Percentiles rank a stretch among this genome's conserved stretches.
phyloP scores from a whole-genome alignment of 1,140 invertebrate species.

The Pseudomyrmex cubaensis region DNA sequence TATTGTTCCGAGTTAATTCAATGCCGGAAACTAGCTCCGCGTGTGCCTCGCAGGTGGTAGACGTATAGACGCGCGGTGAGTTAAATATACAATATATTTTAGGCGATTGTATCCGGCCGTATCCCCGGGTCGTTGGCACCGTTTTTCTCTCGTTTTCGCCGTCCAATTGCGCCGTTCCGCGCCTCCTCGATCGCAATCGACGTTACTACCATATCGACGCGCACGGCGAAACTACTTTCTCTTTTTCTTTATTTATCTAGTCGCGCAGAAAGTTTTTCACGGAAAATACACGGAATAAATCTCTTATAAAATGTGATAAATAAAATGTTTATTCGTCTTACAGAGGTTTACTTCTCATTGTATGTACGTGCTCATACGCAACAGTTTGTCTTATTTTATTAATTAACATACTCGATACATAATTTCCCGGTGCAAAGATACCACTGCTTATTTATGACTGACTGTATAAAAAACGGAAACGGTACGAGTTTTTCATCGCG shows the following conservation, averaged over 20 bases:
- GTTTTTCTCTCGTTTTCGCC: not conserved
- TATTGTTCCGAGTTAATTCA: conserved; percentile 77
- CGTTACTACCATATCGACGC: not conserved
- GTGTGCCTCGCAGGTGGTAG: conserved; percentile 41
- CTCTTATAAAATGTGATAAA: no score
- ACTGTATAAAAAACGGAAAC: conserved; percentile 11
- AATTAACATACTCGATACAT: no score
- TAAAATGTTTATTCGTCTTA: no score
- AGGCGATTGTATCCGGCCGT: conserved; percentile 5
- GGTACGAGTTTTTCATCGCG: conserved; percentile 18
- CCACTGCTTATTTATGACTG: not conserved
- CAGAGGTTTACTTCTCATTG: no score
- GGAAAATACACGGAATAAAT: no score
- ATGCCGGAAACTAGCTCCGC: conserved; percentile 62
- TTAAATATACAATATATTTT: conserved; percentile 56
- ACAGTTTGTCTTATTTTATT: no score
- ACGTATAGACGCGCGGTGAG: conserved; percentile 22
- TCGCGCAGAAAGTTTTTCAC: no score
- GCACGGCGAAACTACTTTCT: not conserved
- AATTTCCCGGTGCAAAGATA: no score
- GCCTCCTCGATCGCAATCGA: not conserved
- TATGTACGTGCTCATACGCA: no score
- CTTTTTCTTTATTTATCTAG: not conserved
- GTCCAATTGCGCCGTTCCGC: conserved; percentile 8
- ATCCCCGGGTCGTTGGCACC: not conserved